These are phyloP conservation scores for Anomalospiza imberbis DNA, from an alignment of 2,797 vertebrate genomes.

Conservation along the genomic window DNA sequence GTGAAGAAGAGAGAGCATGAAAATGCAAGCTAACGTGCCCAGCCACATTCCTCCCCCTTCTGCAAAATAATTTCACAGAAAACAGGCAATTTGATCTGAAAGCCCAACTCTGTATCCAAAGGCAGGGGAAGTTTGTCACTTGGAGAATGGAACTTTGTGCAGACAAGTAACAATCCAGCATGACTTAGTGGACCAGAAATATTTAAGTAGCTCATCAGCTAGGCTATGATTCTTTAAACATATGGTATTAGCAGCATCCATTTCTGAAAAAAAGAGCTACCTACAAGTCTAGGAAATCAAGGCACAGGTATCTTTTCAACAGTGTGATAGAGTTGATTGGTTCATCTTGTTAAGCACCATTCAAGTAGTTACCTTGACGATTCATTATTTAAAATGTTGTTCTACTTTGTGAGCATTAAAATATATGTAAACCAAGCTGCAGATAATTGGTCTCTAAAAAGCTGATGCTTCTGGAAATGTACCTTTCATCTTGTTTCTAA, in stretches of 20 bases:
- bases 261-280: not conserved
- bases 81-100: not conserved
- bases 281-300: not conserved
- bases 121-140: not conserved
- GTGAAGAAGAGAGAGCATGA: not conserved
- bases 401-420: not conserved
- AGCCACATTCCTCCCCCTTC: not conserved
- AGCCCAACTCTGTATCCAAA: not conserved
- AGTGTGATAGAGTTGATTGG: not conserved
- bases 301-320: not conserved
- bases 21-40: not conserved
- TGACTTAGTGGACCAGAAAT: not conserved
- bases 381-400: not conserved
- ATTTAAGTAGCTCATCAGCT: not conserved
- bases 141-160: not conserved
- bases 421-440: not conserved
- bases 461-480: not conserved
- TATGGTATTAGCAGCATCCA: accelerated
- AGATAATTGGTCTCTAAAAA: not conserved
- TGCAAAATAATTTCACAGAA: not conserved
- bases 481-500: not conserved
- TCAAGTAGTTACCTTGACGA: not conserved
- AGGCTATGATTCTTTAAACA: not conserved
- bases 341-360: not conserved
- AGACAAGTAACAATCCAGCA: not conserved